phyloP scores from a whole-genome alignment of 1,140 invertebrate species.

The Cydia splendana region DNA sequence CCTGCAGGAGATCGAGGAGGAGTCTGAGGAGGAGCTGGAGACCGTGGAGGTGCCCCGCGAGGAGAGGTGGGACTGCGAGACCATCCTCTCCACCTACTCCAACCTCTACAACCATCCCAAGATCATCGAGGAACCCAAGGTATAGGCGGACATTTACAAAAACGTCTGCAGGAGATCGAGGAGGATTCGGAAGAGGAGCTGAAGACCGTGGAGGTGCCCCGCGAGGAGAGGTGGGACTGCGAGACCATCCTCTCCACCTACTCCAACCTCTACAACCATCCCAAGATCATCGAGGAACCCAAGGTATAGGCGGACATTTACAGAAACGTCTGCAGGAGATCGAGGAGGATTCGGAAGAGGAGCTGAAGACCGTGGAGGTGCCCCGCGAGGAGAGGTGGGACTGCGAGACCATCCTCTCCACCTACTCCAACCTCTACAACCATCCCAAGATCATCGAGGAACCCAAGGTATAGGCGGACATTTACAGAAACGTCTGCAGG shows the following conservation, averaged over 20 bases:
- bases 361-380: constrained; percentile 82
- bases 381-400: constrained; percentile 91
- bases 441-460: constrained; percentile 93
- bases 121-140: constrained; percentile 89
- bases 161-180: constrained; percentile 77
- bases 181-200: constrained; percentile 83
- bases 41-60: constrained; percentile 82
- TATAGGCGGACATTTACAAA: constrained; percentile 49
- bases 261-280: constrained; percentile 95
- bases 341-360: constrained; percentile 81
- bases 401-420: constrained; percentile 94
- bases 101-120: constrained; percentile 95
- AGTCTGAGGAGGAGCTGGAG: constrained; percentile 82
- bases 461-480: constrained; percentile 79
- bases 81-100: constrained; percentile 93
- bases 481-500: constrained; percentile 67
- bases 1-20: constrained; percentile 80
- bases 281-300: constrained; percentile 91
- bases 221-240: constrained; percentile 94
- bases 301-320: constrained; percentile 73
- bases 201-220: constrained; percentile 81
- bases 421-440: constrained; percentile 94
- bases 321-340: constrained; percentile 78
- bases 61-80: constrained; percentile 96
- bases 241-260: constrained; percentile 95